phyloP scores from a whole-genome alignment of 2,113 vertebrate species.

The Eolophus roseicapilla region DNA sequence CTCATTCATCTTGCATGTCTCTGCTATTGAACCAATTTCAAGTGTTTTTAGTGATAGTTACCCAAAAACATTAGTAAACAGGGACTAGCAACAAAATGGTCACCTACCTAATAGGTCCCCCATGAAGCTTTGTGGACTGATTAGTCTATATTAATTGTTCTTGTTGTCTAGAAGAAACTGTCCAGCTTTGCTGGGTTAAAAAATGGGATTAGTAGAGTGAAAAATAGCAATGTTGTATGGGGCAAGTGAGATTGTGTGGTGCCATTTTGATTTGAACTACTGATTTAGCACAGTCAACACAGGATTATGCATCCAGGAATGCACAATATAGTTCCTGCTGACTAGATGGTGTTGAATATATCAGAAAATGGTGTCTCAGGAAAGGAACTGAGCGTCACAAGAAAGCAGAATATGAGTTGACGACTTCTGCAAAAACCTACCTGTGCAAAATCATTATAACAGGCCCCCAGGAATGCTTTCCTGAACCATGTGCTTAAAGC shows the following conservation, averaged over 20 bases:
- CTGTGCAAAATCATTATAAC: not conserved
- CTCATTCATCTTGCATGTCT: not conserved
- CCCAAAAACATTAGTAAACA: not conserved
- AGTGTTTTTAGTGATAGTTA: not conserved
- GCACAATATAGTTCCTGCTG: fast-evolving
- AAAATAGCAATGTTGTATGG: not conserved
- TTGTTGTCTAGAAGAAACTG: not conserved
- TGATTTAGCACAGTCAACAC: not conserved
- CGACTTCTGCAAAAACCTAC: not conserved
- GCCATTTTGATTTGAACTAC: not conserved
- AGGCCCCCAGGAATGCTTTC: not conserved
- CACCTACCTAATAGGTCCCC: fast-evolving
- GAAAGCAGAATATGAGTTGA: not conserved
- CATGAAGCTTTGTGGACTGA: not conserved
- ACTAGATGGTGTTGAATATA: no score
- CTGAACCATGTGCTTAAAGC: not conserved
- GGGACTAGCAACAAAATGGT: not conserved
- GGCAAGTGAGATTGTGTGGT: not conserved
- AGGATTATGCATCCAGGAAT: not conserved
- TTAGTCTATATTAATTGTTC: not conserved
- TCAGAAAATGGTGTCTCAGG: not conserved
- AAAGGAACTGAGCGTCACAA: not conserved
- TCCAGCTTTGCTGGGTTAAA: not conserved
- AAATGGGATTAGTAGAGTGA: not conserved
- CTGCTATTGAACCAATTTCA: not conserved